Evolutionary conservation across 1,140 invertebrate species (phyloP), one percentile per base, ranked within the genome.

Genomic region (Anoplophora glabripennis): DNA sequence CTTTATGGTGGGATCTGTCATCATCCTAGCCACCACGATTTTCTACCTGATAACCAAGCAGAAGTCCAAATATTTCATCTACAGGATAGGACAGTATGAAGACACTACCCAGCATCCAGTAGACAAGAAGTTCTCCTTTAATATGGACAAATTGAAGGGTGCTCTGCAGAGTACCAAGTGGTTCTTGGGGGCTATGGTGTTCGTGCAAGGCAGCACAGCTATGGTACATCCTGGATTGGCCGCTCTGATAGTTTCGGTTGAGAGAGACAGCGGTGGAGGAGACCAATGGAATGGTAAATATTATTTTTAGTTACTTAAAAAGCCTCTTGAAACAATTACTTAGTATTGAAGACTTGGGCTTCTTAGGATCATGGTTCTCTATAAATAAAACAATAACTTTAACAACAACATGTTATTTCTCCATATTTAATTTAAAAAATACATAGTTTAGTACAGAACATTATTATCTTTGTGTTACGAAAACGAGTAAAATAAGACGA

Each of bases 11-110:
- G 66, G 66, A 33, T 56, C 61, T 33, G 34, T 54, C 7, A 34
- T 65, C 4, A 56, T 68, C 9, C 46, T 62, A 18, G 0, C 57
- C 15, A 61, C 63, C n/a, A 44, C 54, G 1, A 40, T 52, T 0
- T 46, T 58, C n/a, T 63, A 63, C 21, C 44, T 53, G 44, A 42
- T 38, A 28, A 57, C 53, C 0, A 56, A 60, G n/a, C 45, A 15
- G n/a, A 63, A 61, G 15, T 65, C 66, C 9, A 55, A 60, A 47
- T 67, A 57, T 54, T 67, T 65, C 34, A 48, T 62, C 14, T 65
- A 65, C 18, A 46, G 57, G 15, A 11, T 55, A 4, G 62, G 47
- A 9, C 64, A 64, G 36, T 41, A 61, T 11, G 55, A 4, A 59
- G 47, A 7, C 61, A 64, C 42, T 41, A 61, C 15, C 18, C 59